phyloP scores from a whole-genome alignment of 2,113 vertebrate species.

The Chloebia gouldiae region DNA sequence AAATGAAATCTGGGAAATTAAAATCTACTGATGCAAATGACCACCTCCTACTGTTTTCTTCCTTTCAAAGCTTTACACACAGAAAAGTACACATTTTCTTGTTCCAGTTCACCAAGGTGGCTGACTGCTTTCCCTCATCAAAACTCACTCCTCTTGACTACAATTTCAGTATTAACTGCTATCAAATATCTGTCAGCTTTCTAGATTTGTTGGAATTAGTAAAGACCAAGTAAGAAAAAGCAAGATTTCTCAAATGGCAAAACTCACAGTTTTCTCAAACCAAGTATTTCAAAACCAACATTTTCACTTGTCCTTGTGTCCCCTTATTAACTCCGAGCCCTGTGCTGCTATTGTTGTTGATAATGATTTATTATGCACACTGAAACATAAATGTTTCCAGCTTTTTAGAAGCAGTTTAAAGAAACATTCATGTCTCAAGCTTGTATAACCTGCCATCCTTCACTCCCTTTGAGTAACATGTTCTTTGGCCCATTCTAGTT shows the following conservation, averaged over 20 bases:
- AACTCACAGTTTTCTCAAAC: neutral
- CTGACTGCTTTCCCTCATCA: neutral
- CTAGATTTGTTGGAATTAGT: neutral
- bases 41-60: neutral
- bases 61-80: neutral
- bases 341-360: neutral
- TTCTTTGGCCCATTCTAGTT: neutral
- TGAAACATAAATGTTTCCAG: neutral
- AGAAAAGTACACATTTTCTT: neutral
- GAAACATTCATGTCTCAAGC: neutral
- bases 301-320: neutral
- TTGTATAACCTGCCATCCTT: neutral
- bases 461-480: neutral
- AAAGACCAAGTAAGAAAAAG: neutral
- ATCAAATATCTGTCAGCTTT: neutral
- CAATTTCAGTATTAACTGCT: neutral
- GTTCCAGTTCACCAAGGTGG: neutral
- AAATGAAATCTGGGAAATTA: neutral
- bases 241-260: neutral
- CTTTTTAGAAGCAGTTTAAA: neutral
- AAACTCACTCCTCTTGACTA: neutral
- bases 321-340: neutral
- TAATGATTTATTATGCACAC: constrained; percentile 1
- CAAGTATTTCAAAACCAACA: neutral
- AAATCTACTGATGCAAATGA: neutral